These are phyloP conservation scores for Nannoperca australis DNA, from an alignment of 2,797 vertebrate genomes.

Conservation along the genomic window DNA sequence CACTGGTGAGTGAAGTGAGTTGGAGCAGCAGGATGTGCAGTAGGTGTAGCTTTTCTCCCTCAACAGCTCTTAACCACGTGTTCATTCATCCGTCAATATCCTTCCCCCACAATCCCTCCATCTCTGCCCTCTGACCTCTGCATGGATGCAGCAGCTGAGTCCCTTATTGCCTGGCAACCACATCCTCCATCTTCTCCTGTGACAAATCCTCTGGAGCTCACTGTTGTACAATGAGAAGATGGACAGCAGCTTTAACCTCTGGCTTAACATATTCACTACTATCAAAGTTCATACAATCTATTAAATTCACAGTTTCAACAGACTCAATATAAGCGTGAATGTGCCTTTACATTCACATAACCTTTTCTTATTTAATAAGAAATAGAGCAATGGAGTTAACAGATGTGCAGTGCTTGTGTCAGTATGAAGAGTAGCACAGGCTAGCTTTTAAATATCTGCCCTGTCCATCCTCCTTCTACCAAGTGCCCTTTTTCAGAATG, in stretches of 20 bases:
- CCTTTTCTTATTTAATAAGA: background rate
- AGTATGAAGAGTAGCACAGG: background rate
- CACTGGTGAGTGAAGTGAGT: background rate
- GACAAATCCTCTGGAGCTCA: constrained; percentile 31
- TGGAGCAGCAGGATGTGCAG: constrained; percentile 6
- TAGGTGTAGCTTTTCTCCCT: constrained; percentile 16
- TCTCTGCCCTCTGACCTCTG: constrained; percentile 69
- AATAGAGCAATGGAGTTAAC: background rate
- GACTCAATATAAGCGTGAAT: background rate
- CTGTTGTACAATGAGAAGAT: background rate
- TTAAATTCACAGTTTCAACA: background rate
- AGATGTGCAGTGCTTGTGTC: constrained; percentile 7
- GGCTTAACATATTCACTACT: background rate
- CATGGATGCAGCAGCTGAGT: constrained; percentile 73
- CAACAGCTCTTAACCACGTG: constrained; percentile 37
- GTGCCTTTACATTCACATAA: background rate
- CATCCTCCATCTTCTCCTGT: constrained; percentile 61
- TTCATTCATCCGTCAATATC: constrained; percentile 43
- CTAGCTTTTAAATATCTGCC: background rate
- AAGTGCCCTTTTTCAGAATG: background rate
- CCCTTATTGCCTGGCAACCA: constrained; percentile 75
- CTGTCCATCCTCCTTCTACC: constrained; percentile 2
- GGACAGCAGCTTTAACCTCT: background rate
- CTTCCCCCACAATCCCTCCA: constrained; percentile 48
- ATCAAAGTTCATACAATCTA: background rate